A percentile compares a stretch with the other conserved stretches of the same genome.
Conservation (phyloP, 1,140 invertebrate species). For the Leptoteleia sp. region DNA sequence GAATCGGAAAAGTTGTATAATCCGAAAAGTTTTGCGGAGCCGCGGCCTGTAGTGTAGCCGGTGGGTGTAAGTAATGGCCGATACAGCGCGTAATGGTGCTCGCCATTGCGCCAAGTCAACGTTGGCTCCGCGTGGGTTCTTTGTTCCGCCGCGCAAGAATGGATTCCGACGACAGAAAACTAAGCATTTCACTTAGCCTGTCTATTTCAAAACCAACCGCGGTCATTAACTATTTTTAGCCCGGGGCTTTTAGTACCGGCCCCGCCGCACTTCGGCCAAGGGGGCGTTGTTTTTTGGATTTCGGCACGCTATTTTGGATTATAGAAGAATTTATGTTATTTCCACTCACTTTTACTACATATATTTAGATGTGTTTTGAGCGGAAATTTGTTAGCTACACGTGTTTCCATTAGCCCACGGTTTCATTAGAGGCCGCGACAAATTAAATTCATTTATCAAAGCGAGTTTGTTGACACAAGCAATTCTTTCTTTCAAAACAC, state of each 20-base stretch:
- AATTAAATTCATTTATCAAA: constrained; percentile 49
- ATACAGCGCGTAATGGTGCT: constrained; percentile 70
- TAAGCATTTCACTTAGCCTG: constrained; percentile 61
- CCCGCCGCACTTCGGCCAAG: constrained; percentile 14
- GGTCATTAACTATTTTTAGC: constrained; percentile 63
- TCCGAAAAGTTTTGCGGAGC: constrained; percentile 72
- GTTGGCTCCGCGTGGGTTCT: constrained; percentile 61
- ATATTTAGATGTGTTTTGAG: constrained; percentile 61
- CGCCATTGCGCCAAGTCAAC: constrained; percentile 42
- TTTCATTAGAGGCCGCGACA: constrained; percentile 44
- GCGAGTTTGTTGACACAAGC: constrained; percentile 33
- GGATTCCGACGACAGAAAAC: constrained; percentile 54
- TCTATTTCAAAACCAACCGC: constrained; percentile 55
- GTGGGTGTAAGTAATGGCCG: constrained; percentile 71
- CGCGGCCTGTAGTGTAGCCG: constrained; percentile 16
- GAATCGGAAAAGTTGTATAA: constrained; percentile 77
- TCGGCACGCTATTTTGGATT: constrained; percentile 38
- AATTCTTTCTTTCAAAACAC: constrained; percentile 34
- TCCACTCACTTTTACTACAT: constrained; percentile 39
- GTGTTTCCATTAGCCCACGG: constrained; percentile 44
- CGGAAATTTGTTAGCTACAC: constrained; percentile 53
- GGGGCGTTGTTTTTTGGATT: constrained; percentile 33
- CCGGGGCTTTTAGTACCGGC: constrained; percentile 11
- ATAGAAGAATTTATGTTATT: constrained; percentile 42
- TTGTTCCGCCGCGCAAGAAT: constrained; percentile 44